These are phyloP conservation scores for Graphium colonna DNA, from an alignment of 2,888 invertebrate species.

Conservation along the genomic window DNA sequence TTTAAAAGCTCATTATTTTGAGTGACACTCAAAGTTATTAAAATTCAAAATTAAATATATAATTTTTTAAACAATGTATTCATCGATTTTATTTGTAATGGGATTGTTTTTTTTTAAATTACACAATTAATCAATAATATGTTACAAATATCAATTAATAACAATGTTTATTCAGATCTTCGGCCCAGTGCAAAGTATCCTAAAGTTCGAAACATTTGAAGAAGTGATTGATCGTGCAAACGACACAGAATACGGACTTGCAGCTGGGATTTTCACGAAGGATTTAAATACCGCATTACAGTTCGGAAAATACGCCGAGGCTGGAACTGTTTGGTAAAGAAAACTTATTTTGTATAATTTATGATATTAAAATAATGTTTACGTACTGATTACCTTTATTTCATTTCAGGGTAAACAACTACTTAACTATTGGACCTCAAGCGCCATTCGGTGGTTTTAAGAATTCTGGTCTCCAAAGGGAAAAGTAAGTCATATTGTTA, in stretches of 20 bases:
- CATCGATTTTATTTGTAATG: too few relatives aligned
- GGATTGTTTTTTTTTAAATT: too few relatives aligned
- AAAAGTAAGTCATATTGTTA: slow-evolving; percentile 6
- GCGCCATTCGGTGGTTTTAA: slow-evolving; percentile 93
- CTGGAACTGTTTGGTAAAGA: slow-evolving; percentile 90
- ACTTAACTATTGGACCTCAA: slow-evolving; percentile 80
- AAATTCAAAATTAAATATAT: too few relatives aligned
- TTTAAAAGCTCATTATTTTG: too few relatives aligned
- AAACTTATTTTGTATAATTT: too few relatives aligned
- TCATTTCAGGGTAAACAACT: slow-evolving; percentile 37
- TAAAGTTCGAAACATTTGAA: slow-evolving; percentile 88
- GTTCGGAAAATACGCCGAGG: slow-evolving; percentile 86
- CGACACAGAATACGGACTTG: slow-evolving; percentile 88
- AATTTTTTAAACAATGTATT: too few relatives aligned
- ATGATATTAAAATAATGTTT: too few relatives aligned
- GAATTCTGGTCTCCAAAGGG: slow-evolving; percentile 86
- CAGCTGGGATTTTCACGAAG: slow-evolving; percentile 91
- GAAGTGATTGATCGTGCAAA: slow-evolving; percentile 93
- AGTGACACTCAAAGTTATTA: too few relatives aligned
- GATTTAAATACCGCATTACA: slow-evolving; percentile 87
- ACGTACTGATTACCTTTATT: too few relatives aligned
- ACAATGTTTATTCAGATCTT: slow-evolving; percentile 93
- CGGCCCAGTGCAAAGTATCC: slow-evolving; percentile 92
- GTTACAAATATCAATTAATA: too few relatives aligned
- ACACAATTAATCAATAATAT: too few relatives aligned